These are phyloP conservation scores for Ormyrus nitidulus DNA, from an alignment of 2,888 invertebrate species.

Conservation along the genomic window DNA sequence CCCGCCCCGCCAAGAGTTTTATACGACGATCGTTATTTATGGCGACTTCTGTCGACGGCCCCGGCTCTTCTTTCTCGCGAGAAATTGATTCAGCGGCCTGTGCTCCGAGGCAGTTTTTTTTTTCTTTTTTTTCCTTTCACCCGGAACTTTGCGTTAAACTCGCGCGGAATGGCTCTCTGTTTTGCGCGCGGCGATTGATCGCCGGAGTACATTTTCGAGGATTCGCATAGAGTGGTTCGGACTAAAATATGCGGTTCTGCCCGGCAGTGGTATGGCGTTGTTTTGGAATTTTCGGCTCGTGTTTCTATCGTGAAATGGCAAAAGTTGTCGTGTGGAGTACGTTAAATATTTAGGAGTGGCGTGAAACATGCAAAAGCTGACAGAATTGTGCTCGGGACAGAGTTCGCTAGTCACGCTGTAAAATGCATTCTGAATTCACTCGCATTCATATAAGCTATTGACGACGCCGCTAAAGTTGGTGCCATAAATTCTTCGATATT, in stretches of 20 bases:
- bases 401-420: too few species aligned
- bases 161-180: background rate
- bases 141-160: too few species aligned
- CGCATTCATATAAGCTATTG: too few species aligned
- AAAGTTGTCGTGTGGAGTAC: background rate
- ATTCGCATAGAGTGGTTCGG: background rate
- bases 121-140: too few species aligned
- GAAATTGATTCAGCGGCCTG: background rate
- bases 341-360: background rate
- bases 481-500: too few species aligned
- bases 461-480: too few species aligned
- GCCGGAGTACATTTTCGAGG: background rate
- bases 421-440: too few species aligned
- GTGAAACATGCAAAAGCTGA: background rate
- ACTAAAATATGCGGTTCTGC: background rate
- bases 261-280: background rate
- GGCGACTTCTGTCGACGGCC: background rate
- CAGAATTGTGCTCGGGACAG: background rate
- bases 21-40: conserved; percentile 13
- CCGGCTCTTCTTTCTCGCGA: background rate
- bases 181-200: background rate
- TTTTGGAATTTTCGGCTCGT: background rate
- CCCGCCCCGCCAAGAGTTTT: too few species aligned
- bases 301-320: background rate
- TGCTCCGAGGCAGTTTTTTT: background rate